phyloP scores from a whole-genome alignment of 2,797 vertebrate genomes.

The Chelon auratus region DNA sequence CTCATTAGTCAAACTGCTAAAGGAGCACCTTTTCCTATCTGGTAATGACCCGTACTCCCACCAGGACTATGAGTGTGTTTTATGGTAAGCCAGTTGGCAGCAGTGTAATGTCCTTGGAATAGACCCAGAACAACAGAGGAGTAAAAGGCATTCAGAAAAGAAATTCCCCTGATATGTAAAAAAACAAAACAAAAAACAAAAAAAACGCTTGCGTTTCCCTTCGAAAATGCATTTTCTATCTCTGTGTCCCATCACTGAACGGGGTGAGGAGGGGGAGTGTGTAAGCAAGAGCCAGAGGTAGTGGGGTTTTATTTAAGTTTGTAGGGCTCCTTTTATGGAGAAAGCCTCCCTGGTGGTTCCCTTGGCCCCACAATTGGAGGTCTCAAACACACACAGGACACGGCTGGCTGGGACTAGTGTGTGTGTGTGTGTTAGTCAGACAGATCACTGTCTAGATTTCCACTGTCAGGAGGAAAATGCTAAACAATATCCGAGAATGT shows the following conservation, averaged over 20 bases:
- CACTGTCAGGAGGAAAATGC: not conserved
- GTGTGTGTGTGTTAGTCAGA: constrained; percentile 17
- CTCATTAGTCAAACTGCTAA: constrained; percentile 40
- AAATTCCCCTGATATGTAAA: constrained; percentile 1
- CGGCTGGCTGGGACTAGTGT: constrained; percentile 60
- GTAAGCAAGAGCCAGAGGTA: constrained; percentile 48
- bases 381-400: constrained; percentile 68
- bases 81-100: constrained; percentile 45
- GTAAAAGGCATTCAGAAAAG: constrained; percentile 22
- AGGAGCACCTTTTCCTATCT: constrained; percentile 46
- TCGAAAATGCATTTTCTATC: constrained; percentile 48
- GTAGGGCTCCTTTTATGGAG: constrained; percentile 82
- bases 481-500: not conserved
- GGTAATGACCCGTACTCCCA: constrained; percentile 48
- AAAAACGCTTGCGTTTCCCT: constrained; percentile 24
- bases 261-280: constrained; percentile 29
- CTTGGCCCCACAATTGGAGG: constrained; percentile 66
- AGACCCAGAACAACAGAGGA: constrained; percentile 41
- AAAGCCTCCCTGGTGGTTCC: constrained; percentile 76
- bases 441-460: constrained; percentile 23
- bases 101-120: constrained; percentile 42
- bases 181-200: not conserved
- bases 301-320: constrained; percentile 62
- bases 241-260: constrained; percentile 53
- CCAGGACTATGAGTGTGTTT: constrained; percentile 38